Evolutionary conservation across 2,797 vertebrate genomes (phyloP).

Genomic region (Apodemus agrarius): DNA sequence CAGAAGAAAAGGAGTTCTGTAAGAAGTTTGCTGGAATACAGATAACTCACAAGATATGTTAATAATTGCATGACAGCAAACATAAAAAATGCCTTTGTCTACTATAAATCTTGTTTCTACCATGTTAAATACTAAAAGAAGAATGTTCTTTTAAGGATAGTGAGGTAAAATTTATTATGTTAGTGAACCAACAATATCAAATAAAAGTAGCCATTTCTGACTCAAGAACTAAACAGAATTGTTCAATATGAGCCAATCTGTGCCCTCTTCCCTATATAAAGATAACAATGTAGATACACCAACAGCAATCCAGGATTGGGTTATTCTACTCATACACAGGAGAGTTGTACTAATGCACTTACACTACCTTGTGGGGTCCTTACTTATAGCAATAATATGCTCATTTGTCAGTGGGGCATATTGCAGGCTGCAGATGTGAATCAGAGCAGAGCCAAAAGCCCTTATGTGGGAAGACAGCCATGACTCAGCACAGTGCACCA

Average conservation of each 20-base stretch:
- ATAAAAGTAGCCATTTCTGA: neutral
- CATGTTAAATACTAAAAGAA: neutral
- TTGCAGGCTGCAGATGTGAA: slow-evolving; percentile 19
- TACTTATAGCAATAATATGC: slow-evolving; percentile 6
- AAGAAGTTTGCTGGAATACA: neutral
- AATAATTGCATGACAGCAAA: neutral
- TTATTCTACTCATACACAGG: neutral
- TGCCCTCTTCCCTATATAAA: slow-evolving; percentile 10
- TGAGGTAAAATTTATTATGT: slow-evolving; percentile 13
- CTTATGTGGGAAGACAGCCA: neutral
- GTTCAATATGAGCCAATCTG: neutral
- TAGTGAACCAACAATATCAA: slow-evolving; percentile 22
- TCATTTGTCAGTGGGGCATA: slow-evolving; percentile 1
- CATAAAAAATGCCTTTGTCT: neutral
- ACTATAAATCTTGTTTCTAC: neutral
- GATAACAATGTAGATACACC: neutral
- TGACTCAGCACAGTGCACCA: slow-evolving; percentile 26
- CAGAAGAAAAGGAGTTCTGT: neutral
- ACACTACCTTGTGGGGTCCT: neutral
- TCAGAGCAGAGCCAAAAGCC: slow-evolving; percentile 56
- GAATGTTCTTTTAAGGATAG: neutral
- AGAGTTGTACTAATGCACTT: neutral
- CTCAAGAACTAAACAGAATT: slow-evolving; percentile 1
- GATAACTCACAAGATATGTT: neutral
- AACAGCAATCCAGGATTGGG: neutral